A percentile compares a stretch with the other conserved stretches of the same genome.
These are phyloP conservation scores for Papilio elwesi DNA, from an alignment of 2,888 invertebrate species.

Conservation along the genomic window DNA sequence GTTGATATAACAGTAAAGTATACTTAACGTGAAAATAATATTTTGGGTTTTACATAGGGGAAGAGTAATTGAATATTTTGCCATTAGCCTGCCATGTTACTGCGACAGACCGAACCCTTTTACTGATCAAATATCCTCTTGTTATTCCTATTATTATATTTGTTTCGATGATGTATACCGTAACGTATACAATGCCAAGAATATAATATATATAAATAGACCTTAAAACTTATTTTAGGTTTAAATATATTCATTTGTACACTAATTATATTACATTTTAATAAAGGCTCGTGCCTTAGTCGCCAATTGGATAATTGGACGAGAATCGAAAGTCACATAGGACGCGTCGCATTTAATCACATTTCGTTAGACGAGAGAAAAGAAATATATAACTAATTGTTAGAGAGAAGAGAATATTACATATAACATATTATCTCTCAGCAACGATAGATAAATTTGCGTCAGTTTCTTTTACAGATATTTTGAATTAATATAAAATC, in stretches of 20 bases:
- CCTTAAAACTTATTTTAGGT: background rate
- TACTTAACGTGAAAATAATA: conserved; percentile 23
- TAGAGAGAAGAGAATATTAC: too few relatives aligned
- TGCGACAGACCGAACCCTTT: conserved; percentile 30
- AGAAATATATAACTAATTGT: too few relatives aligned
- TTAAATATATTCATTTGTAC: too few relatives aligned
- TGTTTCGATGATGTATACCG: conserved; percentile 7
- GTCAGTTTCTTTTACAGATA: background rate
- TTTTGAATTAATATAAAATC: background rate
- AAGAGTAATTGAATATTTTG: conserved; percentile 33
- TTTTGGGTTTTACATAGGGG: conserved; percentile 24
- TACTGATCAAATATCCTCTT: conserved; percentile 30
- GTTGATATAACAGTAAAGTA: background rate
- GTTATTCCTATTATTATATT: conserved; percentile 22
- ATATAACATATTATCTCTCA: too few relatives aligned
- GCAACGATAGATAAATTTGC: too few relatives aligned
- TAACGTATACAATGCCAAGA: background rate
- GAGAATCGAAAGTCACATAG: too few relatives aligned
- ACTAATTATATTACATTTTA: too few relatives aligned
- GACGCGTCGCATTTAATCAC: too few relatives aligned
- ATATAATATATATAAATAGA: background rate
- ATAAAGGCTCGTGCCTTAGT: too few relatives aligned
- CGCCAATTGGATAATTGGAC: too few relatives aligned
- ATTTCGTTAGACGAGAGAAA: too few relatives aligned
- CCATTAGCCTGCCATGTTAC: conserved; percentile 27